phyloP scores from a whole-genome alignment of 2,797 vertebrate genomes.

The Huso huso region DNA sequence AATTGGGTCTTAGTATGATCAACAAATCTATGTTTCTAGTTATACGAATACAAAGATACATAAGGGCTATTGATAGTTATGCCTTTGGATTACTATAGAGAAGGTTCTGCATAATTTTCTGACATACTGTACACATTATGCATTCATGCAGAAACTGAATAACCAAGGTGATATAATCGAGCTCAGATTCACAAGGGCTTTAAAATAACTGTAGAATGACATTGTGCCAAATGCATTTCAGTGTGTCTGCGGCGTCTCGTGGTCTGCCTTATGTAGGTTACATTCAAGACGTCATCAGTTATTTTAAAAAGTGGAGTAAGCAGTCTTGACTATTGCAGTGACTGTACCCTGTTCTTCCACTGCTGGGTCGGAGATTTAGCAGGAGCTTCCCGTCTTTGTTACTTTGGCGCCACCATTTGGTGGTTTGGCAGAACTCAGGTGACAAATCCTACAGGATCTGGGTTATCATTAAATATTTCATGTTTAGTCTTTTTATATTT shows the following conservation, averaged over 20 bases:
- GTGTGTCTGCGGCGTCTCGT: neutral
- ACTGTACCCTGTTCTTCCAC: neutral
- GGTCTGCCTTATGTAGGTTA: neutral
- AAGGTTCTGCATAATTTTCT: too few relatives aligned
- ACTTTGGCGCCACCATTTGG: constrained; percentile 60
- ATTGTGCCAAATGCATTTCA: constrained; percentile 3
- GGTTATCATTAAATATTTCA: constrained; percentile 53
- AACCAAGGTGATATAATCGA: neutral
- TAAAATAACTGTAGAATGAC: neutral
- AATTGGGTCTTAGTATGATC: too few relatives aligned
- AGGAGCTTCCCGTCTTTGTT: constrained; percentile 26
- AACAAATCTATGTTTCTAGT: too few relatives aligned
- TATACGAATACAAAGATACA: too few relatives aligned
- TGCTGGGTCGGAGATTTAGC: neutral
- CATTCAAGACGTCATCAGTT: constrained; percentile 13
- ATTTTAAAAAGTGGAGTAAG: constrained; percentile 1
- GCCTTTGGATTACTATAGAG: too few relatives aligned
- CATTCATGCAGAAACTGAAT: neutral
- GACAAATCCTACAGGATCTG: constrained; percentile 11
- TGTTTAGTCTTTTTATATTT: constrained; percentile 62
- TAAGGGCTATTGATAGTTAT: too few relatives aligned
- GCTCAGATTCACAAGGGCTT: too few relatives aligned
- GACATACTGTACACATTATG: neutral
- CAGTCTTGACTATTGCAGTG: neutral
- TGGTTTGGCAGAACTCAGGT: constrained; percentile 6